Conservation (phyloP, 2,888 invertebrate genomes). For the Drosophila anomelani region DNA sequence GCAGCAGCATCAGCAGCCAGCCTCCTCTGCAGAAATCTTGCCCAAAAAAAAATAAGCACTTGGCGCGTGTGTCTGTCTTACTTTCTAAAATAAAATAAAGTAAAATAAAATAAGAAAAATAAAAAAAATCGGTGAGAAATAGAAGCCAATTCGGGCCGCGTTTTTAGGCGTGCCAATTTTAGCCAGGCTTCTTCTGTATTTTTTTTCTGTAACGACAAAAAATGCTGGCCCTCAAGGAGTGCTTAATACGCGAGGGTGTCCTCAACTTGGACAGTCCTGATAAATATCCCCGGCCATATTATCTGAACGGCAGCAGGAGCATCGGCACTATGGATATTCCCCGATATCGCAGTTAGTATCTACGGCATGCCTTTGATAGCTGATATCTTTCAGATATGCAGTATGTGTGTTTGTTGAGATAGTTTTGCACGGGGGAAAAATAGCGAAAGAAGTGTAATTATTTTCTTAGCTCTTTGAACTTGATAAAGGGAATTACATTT, state of each 20-base stretch:
- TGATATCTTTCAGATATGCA: conserved; percentile 31
- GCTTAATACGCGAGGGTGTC: conserved; percentile 82
- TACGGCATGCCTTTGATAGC: conserved; percentile 23
- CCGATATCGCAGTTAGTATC: conserved; percentile 73
- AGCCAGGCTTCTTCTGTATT: conserved; percentile 14
- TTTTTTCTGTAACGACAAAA: conserved; percentile 11
- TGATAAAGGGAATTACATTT: background rate
- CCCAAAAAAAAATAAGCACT: conserved; percentile 47
- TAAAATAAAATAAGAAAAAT: conserved; percentile 55
- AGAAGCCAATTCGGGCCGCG: conserved; percentile 25
- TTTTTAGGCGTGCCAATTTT: conserved; percentile 23
- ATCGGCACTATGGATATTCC: conserved; percentile 70
- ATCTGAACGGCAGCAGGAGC: conserved; percentile 63
- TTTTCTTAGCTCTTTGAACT: background rate
- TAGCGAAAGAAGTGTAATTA: background rate
- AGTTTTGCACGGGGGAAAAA: background rate
- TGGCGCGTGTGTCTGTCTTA: conserved; percentile 63
- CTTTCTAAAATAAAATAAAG: conserved; percentile 68
- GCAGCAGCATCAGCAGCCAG: conserved; percentile 9
- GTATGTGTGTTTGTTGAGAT: conserved; percentile 2
- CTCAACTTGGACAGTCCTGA: conserved; percentile 69
- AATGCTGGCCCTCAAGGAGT: conserved; percentile 83
- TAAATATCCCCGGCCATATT: conserved; percentile 49
- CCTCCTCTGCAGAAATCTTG: conserved; percentile 36
- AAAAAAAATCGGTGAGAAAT: conserved; percentile 22